A percentile compares a stretch with the other conserved stretches of the same genome.
Conservation (phyloP, 64 coral and sea anemone species). For the Stylophora pistillata region DNA sequence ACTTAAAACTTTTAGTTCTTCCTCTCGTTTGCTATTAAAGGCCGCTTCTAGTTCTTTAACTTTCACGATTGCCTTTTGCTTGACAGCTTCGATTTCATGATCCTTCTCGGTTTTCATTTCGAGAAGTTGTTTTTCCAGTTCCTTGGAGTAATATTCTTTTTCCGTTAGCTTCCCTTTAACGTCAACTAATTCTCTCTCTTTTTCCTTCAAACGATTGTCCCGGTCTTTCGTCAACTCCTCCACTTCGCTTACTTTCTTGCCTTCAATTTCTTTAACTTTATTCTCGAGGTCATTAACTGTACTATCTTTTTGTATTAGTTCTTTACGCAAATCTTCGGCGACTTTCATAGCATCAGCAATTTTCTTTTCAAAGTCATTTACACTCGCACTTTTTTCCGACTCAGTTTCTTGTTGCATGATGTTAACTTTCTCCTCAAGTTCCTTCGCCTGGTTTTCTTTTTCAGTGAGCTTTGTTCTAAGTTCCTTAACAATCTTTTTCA, state of each 20-base stretch:
- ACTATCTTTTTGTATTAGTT: constrained; percentile 12
- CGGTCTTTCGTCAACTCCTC: constrained; percentile 63
- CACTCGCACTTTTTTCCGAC: constrained; percentile 52
- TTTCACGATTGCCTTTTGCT: constrained; percentile 62
- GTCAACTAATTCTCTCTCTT: constrained; percentile 82
- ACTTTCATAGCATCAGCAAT: constrained; percentile 48
- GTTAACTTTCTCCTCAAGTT: constrained; percentile 80
- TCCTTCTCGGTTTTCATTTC: constrained; percentile 86
- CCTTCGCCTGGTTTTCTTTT: constrained; percentile 72
- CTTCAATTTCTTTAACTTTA: constrained; percentile 60
- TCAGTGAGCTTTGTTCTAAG: constrained; percentile 82
- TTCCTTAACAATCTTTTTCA: constrained; percentile 98
- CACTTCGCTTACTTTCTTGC: constrained; percentile 57
- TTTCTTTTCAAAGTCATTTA: constrained; percentile 63
- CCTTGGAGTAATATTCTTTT: constrained; percentile 93
- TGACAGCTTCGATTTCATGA: constrained; percentile 68
- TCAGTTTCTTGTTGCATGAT: constrained; percentile 32
- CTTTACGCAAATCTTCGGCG: constrained; percentile 43
- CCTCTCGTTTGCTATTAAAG: constrained; percentile 51
- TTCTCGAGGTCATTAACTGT: constrained; percentile 56
- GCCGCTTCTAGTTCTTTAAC: constrained; percentile 58
- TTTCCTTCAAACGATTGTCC: constrained; percentile 83
- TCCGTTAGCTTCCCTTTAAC: constrained; percentile 88
- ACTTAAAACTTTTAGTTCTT: constrained; percentile 79
- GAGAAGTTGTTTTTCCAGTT: constrained; percentile 87